A percentile compares a stretch with the other conserved stretches of the same genome.
These are phyloP conservation scores for Chloropsis cyanopogon DNA, from an alignment of 2,113 vertebrate genomes.

Conservation along the genomic window DNA sequence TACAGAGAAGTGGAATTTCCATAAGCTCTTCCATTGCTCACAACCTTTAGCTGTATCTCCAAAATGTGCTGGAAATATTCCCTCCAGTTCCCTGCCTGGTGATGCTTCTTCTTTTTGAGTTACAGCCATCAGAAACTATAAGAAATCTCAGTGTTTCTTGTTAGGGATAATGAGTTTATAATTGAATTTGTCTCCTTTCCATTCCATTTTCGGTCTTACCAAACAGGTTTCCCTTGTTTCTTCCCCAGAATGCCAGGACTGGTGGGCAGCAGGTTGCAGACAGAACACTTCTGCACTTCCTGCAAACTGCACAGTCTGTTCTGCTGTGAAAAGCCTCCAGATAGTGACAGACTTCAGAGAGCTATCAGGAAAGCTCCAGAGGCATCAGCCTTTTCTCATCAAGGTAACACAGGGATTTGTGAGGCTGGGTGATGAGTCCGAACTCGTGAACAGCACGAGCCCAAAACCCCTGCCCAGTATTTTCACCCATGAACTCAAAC, in stretches of 20 bases:
- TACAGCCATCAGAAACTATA: background rate
- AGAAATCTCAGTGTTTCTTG: background rate
- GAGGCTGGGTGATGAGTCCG: background rate
- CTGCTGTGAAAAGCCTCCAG: conserved; percentile 59
- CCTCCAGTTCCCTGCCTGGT: background rate
- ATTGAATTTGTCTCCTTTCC: background rate
- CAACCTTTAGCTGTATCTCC: background rate
- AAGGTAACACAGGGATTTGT: conserved; percentile 63
- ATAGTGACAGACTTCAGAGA: conserved; percentile 51
- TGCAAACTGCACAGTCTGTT: conserved; percentile 70
- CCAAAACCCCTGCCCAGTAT: background rate
- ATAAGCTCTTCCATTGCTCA: background rate
- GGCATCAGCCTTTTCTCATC: conserved; percentile 70
- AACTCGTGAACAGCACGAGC: background rate
- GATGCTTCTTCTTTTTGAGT: background rate
- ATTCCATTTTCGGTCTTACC: background rate
- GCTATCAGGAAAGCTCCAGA: conserved; percentile 57
- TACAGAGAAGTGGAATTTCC: background rate
- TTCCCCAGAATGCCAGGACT: conserved; percentile 69
- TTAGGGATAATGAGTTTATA: background rate
- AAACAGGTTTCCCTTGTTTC: background rate
- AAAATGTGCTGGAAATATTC: background rate
- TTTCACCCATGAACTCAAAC: background rate
- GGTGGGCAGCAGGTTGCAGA: conserved; percentile 66
- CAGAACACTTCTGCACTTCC: conserved; percentile 60